phyloP scores from a whole-genome alignment of 2,797 vertebrate genomes.

The Pterois miles region DNA sequence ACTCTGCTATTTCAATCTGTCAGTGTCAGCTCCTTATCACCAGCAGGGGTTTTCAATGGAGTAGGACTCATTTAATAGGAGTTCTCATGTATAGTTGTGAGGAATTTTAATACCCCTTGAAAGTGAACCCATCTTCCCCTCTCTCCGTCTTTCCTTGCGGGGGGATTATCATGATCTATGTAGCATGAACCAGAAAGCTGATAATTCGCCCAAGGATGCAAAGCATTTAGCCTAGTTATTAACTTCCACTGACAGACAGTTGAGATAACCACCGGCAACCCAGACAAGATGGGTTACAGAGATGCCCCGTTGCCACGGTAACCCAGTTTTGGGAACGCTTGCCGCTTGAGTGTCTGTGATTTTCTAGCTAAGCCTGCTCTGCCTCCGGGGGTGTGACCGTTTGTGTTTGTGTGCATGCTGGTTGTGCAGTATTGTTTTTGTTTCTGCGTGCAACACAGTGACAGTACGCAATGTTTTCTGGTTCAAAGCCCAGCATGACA shows the following conservation, averaged over 20 bases:
- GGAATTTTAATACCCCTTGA: conserved; percentile 79
- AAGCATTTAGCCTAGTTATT: conserved; percentile 84
- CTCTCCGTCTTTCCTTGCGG: conserved; percentile 31
- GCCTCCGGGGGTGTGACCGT: neutral
- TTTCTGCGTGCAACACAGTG: conserved; percentile 41
- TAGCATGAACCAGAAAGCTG: conserved; percentile 77
- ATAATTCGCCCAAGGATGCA: conserved; percentile 77
- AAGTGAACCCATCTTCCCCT: conserved; percentile 60
- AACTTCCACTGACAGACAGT: conserved; percentile 86
- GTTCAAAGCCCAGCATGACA: conserved; percentile 73
- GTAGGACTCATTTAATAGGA: conserved; percentile 51
- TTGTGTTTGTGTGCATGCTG: neutral
- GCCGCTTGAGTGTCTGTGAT: conserved; percentile 16
- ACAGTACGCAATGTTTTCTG: conserved; percentile 79
- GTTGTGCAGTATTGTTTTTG: neutral
- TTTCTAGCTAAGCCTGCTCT: conserved; percentile 18
- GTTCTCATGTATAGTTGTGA: conserved; percentile 61
- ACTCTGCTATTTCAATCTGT: conserved; percentile 62
- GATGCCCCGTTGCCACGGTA: conserved; percentile 72
- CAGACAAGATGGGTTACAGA: conserved; percentile 42
- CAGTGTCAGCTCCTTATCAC: conserved; percentile 60
- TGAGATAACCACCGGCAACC: conserved; percentile 68
- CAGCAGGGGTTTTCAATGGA: conserved; percentile 33
- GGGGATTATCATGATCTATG: conserved; percentile 75
- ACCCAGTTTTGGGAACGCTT: conserved; percentile 49